Evolutionary conservation across 2,888 invertebrate species (phyloP), one percentile per base, ranked within the genome.

Genomic region (Graphium colonna): DNA sequence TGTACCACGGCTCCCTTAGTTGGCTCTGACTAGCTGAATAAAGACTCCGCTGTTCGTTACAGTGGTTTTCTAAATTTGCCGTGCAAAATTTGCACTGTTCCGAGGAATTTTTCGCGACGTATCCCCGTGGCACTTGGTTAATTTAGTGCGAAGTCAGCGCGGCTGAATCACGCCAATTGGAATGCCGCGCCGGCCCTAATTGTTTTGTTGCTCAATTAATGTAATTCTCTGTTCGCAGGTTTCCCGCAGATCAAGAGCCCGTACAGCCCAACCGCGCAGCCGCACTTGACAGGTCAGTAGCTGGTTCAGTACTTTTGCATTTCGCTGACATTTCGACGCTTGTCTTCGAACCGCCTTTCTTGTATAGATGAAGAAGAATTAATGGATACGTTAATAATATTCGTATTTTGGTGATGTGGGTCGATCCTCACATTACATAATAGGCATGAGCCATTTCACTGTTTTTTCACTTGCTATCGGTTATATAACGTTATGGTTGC

Each of bases 191-290:
- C 62, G 61, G 53, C 56, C 55, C 67, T 68, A 68, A 73, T 73
- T 75, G 21, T 74, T 70, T 70, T 67, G 73, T 68, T 61, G 65
- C 67, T 74, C 77, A 77, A 79, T 77, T 71, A 71, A 71, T 63
- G 60, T 69, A 63, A 65, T 69, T 71, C 68, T 83, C 79, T 75
- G 65, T 74, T 65, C 62, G 61, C 91, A 93, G 93, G 92, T 60
- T 92, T 93, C 80, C 91, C 92, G 64, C 92, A 93, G 75, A 90
- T 93, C 75, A 93, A 93, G 84, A 92, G 92, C 40, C 91, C 92
- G 41, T 93, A 93, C 88, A 92, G 92, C 73, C 91, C 92, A 46
- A 68, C 74, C 60, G 88, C 90, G 59, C 92, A 92, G 71, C 91
- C 91, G 52, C 92, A 92, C 69, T 89, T 92, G 68, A 82, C 91